Percentiles rank a stretch among this genome's conserved stretches.
phyloP scores from a whole-genome alignment of 2,797 vertebrate genomes.

The Manis pentadactyla region DNA sequence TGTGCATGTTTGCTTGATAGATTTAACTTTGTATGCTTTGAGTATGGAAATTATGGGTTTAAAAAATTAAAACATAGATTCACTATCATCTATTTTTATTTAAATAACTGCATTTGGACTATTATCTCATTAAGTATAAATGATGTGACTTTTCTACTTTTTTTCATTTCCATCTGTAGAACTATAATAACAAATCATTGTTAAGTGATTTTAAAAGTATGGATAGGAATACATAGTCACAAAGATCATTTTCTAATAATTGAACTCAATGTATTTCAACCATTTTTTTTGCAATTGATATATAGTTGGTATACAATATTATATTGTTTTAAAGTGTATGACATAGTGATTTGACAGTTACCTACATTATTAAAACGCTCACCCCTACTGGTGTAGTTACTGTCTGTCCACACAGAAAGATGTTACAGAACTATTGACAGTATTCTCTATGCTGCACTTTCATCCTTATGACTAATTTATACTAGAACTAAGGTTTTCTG shows the following conservation, averaged over 20 bases:
- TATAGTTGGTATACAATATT: no score
- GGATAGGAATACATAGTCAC: background rate
- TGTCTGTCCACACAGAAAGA: no score
- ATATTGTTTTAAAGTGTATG: no score
- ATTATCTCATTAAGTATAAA: background rate
- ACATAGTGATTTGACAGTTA: no score
- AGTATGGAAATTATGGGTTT: background rate
- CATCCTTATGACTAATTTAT: no score
- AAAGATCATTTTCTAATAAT: background rate
- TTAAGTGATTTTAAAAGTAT: background rate
- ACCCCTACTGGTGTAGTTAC: no score
- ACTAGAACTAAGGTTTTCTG: no score
- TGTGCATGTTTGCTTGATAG: background rate
- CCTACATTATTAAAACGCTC: no score
- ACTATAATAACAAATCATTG: background rate
- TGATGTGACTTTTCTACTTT: background rate
- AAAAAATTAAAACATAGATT: background rate
- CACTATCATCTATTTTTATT: background rate
- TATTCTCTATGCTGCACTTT: no score
- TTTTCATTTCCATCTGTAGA: background rate
- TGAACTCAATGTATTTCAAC: background rate
- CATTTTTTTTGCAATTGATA: background rate
- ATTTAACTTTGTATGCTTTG: background rate
- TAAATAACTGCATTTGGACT: background rate
- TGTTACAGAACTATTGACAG: no score